Conservation (phyloP, 2,113 vertebrate genomes). For the Uropsilus gracilis region DNA sequence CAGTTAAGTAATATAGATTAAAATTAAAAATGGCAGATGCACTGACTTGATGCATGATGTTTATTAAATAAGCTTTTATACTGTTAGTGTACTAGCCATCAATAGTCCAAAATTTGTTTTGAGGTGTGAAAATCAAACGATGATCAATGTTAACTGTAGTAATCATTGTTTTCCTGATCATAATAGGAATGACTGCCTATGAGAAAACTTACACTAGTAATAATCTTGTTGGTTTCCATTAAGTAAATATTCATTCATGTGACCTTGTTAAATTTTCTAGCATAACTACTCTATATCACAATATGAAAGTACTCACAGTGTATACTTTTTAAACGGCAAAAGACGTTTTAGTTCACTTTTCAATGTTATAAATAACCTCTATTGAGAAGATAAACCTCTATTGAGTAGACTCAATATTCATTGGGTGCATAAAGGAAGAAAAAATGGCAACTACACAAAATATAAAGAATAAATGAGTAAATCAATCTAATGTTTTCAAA, state of each 20-base stretch:
- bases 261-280: not conserved
- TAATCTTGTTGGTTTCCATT: not conserved
- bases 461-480: not conserved
- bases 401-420: not conserved
- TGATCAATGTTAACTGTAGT: constrained; percentile 30
- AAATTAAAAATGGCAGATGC: constrained; percentile 87
- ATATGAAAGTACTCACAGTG: not conserved
- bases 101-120: constrained; percentile 67
- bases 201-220: not conserved
- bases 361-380: not conserved
- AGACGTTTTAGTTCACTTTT: not conserved
- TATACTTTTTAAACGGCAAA: not conserved
- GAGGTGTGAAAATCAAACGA: constrained; percentile 60
- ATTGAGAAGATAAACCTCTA: not conserved
- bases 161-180: constrained; percentile 43
- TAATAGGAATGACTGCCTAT: not conserved
- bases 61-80: constrained; percentile 86
- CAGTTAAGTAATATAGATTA: constrained; percentile 87
- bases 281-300: not conserved
- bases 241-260: not conserved
- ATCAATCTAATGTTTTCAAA: not conserved
- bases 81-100: constrained; percentile 84
- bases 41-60: constrained; percentile 84
- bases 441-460: not conserved
- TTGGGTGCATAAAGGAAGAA: not conserved